These are phyloP conservation scores for Oegoconia quadripuncta DNA, from an alignment of 2,888 invertebrate genomes.

Conservation along the genomic window DNA sequence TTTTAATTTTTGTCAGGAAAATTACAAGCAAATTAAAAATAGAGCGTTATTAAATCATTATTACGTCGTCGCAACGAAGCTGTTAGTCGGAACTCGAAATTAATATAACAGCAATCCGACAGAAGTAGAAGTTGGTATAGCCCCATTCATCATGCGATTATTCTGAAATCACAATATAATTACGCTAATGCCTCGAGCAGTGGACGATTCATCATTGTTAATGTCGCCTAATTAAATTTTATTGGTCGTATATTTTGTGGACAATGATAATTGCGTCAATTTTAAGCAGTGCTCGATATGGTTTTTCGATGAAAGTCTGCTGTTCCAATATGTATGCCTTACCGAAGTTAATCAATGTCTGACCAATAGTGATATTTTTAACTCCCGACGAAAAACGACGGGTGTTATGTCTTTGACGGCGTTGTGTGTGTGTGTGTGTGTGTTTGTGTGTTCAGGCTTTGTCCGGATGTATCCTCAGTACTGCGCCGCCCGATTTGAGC, in stretches of 20 bases:
- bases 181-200: constrained; percentile 50
- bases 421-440: too few relatives aligned
- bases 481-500: too few relatives aligned
- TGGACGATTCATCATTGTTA: constrained; percentile 56
- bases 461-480: too few relatives aligned
- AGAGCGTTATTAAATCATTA: constrained; percentile 18
- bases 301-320: constrained; percentile 4
- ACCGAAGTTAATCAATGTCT: background rate
- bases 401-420: too few relatives aligned
- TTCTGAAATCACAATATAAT: constrained; percentile 67
- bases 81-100: constrained; percentile 35
- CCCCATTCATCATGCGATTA: constrained; percentile 62
- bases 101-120: constrained; percentile 44
- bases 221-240: constrained; percentile 63
- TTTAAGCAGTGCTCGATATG: constrained; percentile 19
- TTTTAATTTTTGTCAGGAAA: background rate
- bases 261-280: constrained; percentile 31
- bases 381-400: too few relatives aligned
- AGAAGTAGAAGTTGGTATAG: constrained; percentile 44
- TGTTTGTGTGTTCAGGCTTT: too few relatives aligned
- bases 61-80: constrained; percentile 32
- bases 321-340: background rate
- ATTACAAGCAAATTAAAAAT: constrained; percentile 4
- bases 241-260: constrained; percentile 45
- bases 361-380: too few relatives aligned